Conservation (phyloP, 2,797 vertebrate species). For the Somateria mollissima region DNA sequence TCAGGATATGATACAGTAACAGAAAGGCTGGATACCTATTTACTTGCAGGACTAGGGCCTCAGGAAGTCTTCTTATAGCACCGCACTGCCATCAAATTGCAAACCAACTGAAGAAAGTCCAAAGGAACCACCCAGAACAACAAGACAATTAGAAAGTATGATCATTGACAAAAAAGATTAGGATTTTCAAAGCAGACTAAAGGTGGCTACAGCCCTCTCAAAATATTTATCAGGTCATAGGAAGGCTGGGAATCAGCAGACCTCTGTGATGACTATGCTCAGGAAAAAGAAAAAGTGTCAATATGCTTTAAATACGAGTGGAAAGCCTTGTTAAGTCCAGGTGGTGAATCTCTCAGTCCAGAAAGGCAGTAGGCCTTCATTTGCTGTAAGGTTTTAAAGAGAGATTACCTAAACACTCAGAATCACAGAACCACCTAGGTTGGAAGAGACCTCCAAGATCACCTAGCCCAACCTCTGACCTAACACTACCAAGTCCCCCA, state of each 20-base stretch:
- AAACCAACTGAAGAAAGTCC: neutral
- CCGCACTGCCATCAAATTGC: neutral
- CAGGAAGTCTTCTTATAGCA: neutral
- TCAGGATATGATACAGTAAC: neutral
- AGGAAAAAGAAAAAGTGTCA: neutral
- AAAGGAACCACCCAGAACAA: neutral
- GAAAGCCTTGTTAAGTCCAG: neutral
- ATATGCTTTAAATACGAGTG: neutral
- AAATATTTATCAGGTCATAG: neutral
- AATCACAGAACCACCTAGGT: too few species aligned
- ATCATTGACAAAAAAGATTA: neutral
- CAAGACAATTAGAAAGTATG: neutral
- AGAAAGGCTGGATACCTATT: neutral
- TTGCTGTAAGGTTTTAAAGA: neutral
- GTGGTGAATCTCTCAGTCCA: neutral
- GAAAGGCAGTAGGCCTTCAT: neutral
- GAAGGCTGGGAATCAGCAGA: neutral
- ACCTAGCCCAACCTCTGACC: too few species aligned
- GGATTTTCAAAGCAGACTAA: neutral
- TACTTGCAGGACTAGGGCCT: neutral
- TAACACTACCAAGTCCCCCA: too few species aligned
- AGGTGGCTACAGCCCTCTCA: accelerated
- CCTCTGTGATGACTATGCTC: neutral
- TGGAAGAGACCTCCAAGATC: too few species aligned
- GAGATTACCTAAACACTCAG: neutral